Base-by-base conservation (phyloP, 2,888 invertebrate genomes). In the Synanthedon formicaeformis region DNA sequence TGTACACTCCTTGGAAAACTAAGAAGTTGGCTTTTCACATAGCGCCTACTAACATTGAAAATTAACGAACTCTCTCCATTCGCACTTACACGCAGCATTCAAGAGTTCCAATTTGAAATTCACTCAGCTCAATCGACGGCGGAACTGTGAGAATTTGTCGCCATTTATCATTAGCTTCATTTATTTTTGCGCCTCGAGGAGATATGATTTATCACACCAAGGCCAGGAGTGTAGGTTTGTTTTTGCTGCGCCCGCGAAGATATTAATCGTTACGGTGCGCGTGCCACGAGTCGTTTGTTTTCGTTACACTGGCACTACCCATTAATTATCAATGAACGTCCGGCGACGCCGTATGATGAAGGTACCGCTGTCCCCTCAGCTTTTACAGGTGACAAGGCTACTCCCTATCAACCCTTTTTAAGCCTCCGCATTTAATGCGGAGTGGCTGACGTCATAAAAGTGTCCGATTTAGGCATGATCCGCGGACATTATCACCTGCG, bases 291-390 rank as follows among this genome's bases (percentile, higher is more conserved):
- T 85, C 85, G 84, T 86, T 86, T 87, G 84, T 87, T 83, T 84
- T 86, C 86, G 85, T 87, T 85, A 84, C 75, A 71, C 68, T 83
- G 83, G 79, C 84, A 77, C 72, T 77, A 63, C 77, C 80, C 86
- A 85, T 86, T 86, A 86, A 87, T 86, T 87, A 87, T 84, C 86
- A 86, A 87, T 86, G 86, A 86, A 77, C 79, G 85, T 84, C 84
- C 83, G 75, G 75, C 67, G 71, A 67, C 65, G 73, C 71, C 55
- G 54, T 69, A 78, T 86, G 86, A 86, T 83, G 84, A 75, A 85
- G 86, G 86, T 85, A 77, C 72, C 69, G 73, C 70, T 73, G 75
- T 73, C 76, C 77, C 80, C 80, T 78, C 69, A 73, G 78, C 79
- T 78, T 79, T 79, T 74, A 64, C 85, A 85, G 86, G 85, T 85